Percentiles rank a stretch among this genome's conserved stretches.
Evolutionary conservation across 1,140 invertebrate species (phyloP).

Genomic region (Tyrophagus putrescentiae): DNA sequence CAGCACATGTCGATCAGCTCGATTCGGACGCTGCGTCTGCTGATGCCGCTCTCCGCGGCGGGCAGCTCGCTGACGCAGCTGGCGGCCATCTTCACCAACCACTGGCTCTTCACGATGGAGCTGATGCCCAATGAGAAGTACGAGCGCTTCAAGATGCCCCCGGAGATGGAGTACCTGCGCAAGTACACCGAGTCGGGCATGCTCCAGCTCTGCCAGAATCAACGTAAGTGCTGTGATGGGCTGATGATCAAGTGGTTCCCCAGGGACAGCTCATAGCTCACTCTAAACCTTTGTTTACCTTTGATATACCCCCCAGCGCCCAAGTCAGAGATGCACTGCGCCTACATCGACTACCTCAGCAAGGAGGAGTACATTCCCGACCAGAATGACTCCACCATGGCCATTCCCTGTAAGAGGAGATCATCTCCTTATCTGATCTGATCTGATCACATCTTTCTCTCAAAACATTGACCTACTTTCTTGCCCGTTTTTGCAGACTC

Average conservation of each 20-base stretch:
- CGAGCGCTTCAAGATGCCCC: conserved; percentile 40
- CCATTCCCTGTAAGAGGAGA: conserved; percentile 64
- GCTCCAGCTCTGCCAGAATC: conserved; percentile 51
- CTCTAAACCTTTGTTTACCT: background rate
- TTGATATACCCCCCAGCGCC: conserved; percentile 31
- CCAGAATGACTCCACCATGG: conserved; percentile 66
- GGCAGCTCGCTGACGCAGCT: conserved; percentile 46
- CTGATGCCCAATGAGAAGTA: conserved; percentile 48
- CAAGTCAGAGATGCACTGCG: conserved; percentile 40
- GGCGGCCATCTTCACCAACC: conserved; percentile 48
- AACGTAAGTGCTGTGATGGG: conserved; percentile 43
- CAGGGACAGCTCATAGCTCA: background rate
- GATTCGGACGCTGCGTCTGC: conserved; percentile 40
- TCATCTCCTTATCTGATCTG: background rate
- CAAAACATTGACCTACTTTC: background rate
- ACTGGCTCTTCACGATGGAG: conserved; percentile 53
- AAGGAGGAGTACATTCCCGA: conserved; percentile 66
- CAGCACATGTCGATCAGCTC: conserved; percentile 21
- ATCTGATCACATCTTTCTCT: too few relatives aligned
- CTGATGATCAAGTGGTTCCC: background rate
- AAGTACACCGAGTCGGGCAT: conserved; percentile 52
- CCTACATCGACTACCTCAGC: conserved; percentile 68
- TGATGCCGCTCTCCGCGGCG: conserved; percentile 48
- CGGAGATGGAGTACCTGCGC: conserved; percentile 43
- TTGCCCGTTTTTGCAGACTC: conserved; percentile 45